Percentiles rank a stretch among this genome's conserved stretches.
These are phyloP conservation scores for Amphiduros pacificus DNA, from an alignment of 2,888 invertebrate genomes.

Conservation along the genomic window DNA sequence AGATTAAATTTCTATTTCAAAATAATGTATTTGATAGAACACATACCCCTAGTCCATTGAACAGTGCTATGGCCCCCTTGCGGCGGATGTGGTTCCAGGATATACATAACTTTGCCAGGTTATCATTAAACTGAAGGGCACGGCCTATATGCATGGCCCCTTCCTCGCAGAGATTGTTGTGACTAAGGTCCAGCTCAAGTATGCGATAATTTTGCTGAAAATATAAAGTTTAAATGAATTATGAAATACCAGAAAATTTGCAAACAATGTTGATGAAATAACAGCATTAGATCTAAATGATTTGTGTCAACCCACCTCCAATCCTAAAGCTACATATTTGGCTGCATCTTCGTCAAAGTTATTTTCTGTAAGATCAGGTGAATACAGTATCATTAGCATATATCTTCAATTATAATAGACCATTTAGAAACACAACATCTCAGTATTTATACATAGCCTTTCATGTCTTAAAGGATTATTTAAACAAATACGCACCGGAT, in stretches of 20 bases:
- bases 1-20: too few relatives aligned
- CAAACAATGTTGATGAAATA: too few relatives aligned
- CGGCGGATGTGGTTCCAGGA: conserved; percentile 42
- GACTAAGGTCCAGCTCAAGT: conserved; percentile 34
- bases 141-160: conserved; percentile 36
- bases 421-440: too few relatives aligned
- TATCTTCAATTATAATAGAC: too few relatives aligned
- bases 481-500: neutral
- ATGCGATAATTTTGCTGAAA: conserved; percentile 34
- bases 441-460: too few relatives aligned
- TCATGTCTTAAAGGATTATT: neutral
- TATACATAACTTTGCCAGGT: conserved; percentile 32
- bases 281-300: too few relatives aligned
- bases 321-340: conserved; percentile 30
- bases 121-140: conserved; percentile 32
- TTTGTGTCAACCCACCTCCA: conserved; percentile 30
- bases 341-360: conserved; percentile 35
- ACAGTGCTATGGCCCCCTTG: conserved; percentile 40
- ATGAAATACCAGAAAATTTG: too few relatives aligned
- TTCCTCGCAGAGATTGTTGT: conserved; percentile 36
- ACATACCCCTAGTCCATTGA: conserved; percentile 38
- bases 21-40: neutral
- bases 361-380: conserved; percentile 36
- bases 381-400: too few relatives aligned
- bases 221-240: too few relatives aligned